phyloP scores from a whole-genome alignment of 2,797 vertebrate species.

The Myotis planiceps region DNA sequence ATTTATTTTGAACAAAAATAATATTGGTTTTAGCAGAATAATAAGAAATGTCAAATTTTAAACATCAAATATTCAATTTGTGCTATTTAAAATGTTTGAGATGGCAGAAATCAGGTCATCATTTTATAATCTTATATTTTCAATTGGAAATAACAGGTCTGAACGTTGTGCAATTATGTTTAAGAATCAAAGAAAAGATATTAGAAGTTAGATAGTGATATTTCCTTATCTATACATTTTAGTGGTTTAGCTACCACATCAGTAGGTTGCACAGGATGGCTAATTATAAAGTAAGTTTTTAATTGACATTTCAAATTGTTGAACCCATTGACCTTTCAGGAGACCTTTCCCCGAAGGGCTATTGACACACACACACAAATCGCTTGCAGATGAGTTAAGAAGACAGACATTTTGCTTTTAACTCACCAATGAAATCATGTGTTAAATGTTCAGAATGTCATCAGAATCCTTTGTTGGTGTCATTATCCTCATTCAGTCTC shows the following conservation, averaged over 20 bases:
- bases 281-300: background rate
- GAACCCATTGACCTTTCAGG: background rate
- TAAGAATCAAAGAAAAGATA: background rate
- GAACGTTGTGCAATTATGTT: background rate
- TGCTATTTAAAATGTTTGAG: background rate
- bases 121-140: background rate
- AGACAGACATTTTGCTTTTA: background rate
- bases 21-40: background rate
- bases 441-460: background rate
- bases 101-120: background rate
- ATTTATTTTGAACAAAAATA: conserved; percentile 26
- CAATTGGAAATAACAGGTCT: background rate
- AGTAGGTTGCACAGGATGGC: background rate
- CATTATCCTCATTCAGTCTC: background rate
- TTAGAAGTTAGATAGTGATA: background rate
- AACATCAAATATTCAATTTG: background rate
- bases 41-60: background rate
- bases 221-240: background rate
- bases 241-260: background rate
- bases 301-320: background rate
- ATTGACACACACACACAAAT: background rate
- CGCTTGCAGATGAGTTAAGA: background rate
- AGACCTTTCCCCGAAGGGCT: background rate
- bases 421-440: background rate
- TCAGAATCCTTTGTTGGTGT: background rate